Conservation (phyloP, 2,113 vertebrate species). For the Nothobranchius kuhntae region DNA sequence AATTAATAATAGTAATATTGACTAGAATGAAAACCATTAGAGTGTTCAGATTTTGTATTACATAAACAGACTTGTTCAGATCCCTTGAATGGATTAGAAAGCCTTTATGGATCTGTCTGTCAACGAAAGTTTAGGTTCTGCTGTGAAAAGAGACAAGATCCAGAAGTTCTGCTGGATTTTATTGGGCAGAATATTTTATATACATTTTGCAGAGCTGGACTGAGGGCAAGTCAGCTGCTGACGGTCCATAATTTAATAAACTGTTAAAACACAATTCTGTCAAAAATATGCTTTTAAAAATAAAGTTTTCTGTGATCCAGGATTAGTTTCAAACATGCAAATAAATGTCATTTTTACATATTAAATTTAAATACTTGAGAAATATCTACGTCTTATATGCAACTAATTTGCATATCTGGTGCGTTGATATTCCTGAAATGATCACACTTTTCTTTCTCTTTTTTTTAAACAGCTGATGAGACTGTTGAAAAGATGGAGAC, state of each 20-base stretch:
- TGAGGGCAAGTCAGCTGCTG: neutral
- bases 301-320: neutral
- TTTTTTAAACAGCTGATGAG: constrained; percentile 59
- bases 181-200: neutral
- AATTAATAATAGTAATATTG: too few relatives aligned
- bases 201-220: neutral
- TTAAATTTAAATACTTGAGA: neutral
- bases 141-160: neutral
- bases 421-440: constrained; percentile 14
- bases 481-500: constrained; percentile 38
- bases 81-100: too few relatives aligned
- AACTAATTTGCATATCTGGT: too few relatives aligned
- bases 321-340: neutral
- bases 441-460: constrained; percentile 45
- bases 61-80: too few relatives aligned
- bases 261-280: neutral
- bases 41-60: too few relatives aligned
- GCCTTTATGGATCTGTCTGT: too few relatives aligned
- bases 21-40: too few relatives aligned
- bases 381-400: neutral
- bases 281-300: neutral
- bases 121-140: too few relatives aligned
- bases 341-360: neutral
- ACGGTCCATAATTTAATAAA: neutral
- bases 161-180: neutral